phyloP scores from a whole-genome alignment of 2,888 invertebrate species.

The Ennomos quercinarius region DNA sequence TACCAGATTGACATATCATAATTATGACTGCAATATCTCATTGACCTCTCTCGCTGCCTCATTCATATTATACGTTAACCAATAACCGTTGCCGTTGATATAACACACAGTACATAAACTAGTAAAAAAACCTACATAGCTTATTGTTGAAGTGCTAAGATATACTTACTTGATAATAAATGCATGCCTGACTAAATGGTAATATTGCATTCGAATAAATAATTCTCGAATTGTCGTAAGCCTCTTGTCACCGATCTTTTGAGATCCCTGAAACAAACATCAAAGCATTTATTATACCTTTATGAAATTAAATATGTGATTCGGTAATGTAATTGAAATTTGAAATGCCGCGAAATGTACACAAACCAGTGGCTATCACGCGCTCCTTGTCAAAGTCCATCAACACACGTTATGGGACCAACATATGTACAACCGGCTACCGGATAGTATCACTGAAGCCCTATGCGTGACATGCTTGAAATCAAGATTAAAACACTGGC shows the following conservation, averaged over 20 bases:
- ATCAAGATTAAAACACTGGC: too few relatives aligned
- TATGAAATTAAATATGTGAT: not conserved
- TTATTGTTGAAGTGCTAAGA: not conserved
- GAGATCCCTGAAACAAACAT: conserved; percentile 1
- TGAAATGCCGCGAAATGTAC: too few relatives aligned
- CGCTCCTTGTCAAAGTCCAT: too few relatives aligned
- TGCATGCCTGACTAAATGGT: conserved; percentile 2
- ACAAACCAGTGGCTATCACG: too few relatives aligned
- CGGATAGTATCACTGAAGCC: too few relatives aligned
- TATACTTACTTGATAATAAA: not conserved
- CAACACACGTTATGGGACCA: too few relatives aligned
- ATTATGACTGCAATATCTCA: conserved; percentile 10
- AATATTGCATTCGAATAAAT: not conserved
- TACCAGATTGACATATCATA: too few relatives aligned
- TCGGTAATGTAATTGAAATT: too few relatives aligned
- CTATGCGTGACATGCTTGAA: too few relatives aligned
- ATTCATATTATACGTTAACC: conserved; percentile 37
- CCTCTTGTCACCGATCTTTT: not conserved
- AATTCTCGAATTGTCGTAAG: conserved; percentile 1
- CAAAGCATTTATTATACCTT: conserved; percentile 9
- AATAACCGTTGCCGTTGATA: conserved; percentile 33
- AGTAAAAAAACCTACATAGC: not conserved
- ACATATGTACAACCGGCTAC: too few relatives aligned
- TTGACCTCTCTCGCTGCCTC: conserved; percentile 29
- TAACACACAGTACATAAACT: conserved; percentile 4